phyloP scores from a whole-genome alignment of 2,888 invertebrate species.

The Lamellibrachia columna region DNA sequence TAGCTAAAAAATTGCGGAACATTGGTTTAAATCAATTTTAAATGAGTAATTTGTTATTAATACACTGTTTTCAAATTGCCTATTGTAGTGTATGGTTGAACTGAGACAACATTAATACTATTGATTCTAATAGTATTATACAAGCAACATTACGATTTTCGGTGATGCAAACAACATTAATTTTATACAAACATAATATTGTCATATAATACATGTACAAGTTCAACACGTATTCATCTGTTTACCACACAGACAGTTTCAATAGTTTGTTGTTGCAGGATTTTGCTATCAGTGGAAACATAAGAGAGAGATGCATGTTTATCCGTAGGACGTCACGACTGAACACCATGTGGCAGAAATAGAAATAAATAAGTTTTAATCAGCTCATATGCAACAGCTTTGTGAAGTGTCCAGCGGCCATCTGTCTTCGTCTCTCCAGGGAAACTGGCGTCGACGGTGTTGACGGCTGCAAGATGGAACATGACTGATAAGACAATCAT shows the following conservation, averaged over 20 bases:
- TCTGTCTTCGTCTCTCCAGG: background rate
- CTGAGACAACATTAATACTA: too few species aligned
- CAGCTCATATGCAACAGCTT: constrained; percentile 9
- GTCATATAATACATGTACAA: background rate
- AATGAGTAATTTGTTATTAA: too few species aligned
- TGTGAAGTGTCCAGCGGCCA: background rate
- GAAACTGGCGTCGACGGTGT: background rate
- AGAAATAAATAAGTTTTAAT: background rate
- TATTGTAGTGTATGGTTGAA: too few species aligned
- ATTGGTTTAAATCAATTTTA: too few species aligned
- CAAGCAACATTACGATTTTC: too few species aligned
- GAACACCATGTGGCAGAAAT: background rate
- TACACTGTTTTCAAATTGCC: too few species aligned
- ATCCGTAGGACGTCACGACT: background rate
- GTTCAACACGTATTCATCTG: background rate
- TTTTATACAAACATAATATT: too few species aligned
- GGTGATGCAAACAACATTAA: too few species aligned
- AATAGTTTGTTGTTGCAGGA: background rate
- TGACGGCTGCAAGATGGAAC: background rate
- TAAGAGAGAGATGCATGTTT: background rate
- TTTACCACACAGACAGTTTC: background rate
- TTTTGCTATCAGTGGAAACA: background rate
- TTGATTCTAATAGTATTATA: too few species aligned
- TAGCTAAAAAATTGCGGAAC: too few species aligned
- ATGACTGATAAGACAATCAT: background rate